phyloP scores from a whole-genome alignment of 2,797 vertebrate genomes.

The Anguilla pacifica region DNA sequence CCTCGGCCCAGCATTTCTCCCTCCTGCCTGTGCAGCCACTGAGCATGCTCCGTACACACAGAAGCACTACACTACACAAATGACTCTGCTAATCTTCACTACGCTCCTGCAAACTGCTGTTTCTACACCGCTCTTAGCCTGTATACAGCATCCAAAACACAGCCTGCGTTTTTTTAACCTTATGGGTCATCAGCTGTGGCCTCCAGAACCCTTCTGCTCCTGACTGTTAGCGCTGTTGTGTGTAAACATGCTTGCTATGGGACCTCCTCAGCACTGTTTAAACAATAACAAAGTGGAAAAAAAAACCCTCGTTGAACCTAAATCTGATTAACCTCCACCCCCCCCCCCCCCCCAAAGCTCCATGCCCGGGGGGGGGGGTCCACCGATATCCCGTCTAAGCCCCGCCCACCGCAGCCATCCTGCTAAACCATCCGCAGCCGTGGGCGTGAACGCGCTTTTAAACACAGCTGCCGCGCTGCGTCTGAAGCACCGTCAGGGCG shows the following conservation, averaged over 20 bases:
- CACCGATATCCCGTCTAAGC: slow-evolving; percentile 24
- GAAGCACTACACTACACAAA: background rate
- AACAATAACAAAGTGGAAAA: slow-evolving; percentile 40
- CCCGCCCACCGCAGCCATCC: background rate
- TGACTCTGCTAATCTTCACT: background rate
- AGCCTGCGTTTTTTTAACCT: no score
- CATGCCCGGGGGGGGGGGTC: slow-evolving; percentile 54
- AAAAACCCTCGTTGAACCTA: slow-evolving; percentile 66
- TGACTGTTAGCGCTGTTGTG: background rate
- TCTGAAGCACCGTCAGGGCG: no score
- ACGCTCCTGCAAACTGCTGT: background rate
- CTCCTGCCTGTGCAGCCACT: slow-evolving; percentile 39
- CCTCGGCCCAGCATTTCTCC: slow-evolving; percentile 53
- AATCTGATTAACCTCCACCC: slow-evolving; percentile 64
- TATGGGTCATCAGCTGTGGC: background rate
- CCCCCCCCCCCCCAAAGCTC: no score
- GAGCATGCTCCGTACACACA: background rate
- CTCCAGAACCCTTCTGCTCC: background rate
- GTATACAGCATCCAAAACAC: background rate
- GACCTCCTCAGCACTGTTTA: background rate
- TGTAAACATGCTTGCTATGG: background rate
- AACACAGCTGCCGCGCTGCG: no score
- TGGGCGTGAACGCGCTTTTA: no score
- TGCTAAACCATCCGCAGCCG: background rate
- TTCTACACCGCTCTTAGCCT: background rate